These are phyloP conservation scores for Hypercompe scribonia DNA, from an alignment of 2,888 invertebrate species.

Conservation along the genomic window DNA sequence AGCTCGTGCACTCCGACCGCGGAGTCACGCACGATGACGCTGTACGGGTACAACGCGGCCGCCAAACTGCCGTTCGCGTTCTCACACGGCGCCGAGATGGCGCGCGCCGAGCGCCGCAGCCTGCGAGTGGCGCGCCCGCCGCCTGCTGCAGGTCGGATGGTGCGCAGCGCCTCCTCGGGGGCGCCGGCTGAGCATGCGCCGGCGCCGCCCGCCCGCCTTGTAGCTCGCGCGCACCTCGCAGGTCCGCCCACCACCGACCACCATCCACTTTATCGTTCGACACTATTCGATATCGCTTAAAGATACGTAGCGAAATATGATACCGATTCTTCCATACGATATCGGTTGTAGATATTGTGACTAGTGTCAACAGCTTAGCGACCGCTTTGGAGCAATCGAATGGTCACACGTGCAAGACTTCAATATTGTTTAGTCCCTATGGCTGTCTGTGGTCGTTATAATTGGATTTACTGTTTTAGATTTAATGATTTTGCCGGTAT, in stretches of 20 bases:
- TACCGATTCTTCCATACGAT: neutral
- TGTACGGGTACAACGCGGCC: conserved; percentile 84
- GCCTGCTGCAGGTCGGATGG: conserved; percentile 79
- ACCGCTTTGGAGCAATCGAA: neutral
- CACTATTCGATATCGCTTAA: neutral
- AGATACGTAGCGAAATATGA: too few relatives aligned
- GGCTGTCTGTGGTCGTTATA: neutral
- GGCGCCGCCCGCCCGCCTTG: conserved; percentile 73
- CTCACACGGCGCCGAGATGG: conserved; percentile 67
- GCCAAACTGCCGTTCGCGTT: conserved; percentile 83
- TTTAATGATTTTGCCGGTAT: neutral
- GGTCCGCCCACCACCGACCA: conserved; percentile 68
- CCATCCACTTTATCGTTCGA: conserved; percentile 26
- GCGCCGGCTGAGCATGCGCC: conserved; percentile 71
- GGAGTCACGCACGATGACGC: conserved; percentile 79
- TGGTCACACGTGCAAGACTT: neutral
- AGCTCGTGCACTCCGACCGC: conserved; percentile 75
- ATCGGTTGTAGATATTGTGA: neutral
- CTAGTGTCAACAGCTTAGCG: neutral
- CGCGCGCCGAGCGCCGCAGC: conserved; percentile 65
- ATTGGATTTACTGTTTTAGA: neutral
- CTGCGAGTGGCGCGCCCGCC: conserved; percentile 67
- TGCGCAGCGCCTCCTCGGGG: conserved; percentile 84
- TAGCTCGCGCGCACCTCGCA: conserved; percentile 75
- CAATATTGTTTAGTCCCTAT: neutral